These are phyloP conservation scores for Aphidoletes aphidimyza DNA, from an alignment of 2,888 invertebrate genomes.

Conservation along the genomic window DNA sequence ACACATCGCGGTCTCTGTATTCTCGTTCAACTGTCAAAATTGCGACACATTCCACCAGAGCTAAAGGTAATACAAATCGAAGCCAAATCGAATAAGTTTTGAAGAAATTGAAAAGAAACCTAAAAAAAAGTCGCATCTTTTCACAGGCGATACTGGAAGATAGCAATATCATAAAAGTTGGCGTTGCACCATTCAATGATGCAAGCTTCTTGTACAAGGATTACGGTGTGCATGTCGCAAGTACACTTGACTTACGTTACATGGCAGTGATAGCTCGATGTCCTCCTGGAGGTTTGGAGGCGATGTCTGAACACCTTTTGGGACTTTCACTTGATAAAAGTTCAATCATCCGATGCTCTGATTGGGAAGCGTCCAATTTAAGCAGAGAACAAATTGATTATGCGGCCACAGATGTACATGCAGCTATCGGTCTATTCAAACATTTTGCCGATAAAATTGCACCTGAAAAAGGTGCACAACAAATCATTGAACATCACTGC, in stretches of 20 bases:
- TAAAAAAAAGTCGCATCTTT: neutral
- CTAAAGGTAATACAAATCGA: slow-evolving; percentile 68
- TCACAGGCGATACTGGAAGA: slow-evolving; percentile 72
- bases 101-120: neutral
- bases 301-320: slow-evolving; percentile 72
- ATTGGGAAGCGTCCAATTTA: slow-evolving; percentile 77
- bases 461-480: no score
- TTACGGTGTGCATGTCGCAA: slow-evolving; percentile 71
- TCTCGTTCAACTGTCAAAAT: slow-evolving; percentile 73
- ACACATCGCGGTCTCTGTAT: slow-evolving; percentile 74
- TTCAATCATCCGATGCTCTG: slow-evolving; percentile 74
- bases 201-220: slow-evolving; percentile 74
- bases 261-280: slow-evolving; percentile 68
- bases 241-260: slow-evolving; percentile 76
- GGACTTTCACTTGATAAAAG: slow-evolving; percentile 75
- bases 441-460: neutral
- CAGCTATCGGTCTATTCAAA: slow-evolving; percentile 76
- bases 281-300: slow-evolving; percentile 72
- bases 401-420: slow-evolving; percentile 80
- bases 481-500: no score
- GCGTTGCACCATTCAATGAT: slow-evolving; percentile 78
- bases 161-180: slow-evolving; percentile 77
- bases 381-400: slow-evolving; percentile 74
- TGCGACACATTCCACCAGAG: slow-evolving; percentile 71
- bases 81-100: neutral